Evolutionary conservation across 2,113 vertebrate genomes (phyloP), one percentile per base, ranked within the genome.

Genomic region (Trogon surrucura): DNA sequence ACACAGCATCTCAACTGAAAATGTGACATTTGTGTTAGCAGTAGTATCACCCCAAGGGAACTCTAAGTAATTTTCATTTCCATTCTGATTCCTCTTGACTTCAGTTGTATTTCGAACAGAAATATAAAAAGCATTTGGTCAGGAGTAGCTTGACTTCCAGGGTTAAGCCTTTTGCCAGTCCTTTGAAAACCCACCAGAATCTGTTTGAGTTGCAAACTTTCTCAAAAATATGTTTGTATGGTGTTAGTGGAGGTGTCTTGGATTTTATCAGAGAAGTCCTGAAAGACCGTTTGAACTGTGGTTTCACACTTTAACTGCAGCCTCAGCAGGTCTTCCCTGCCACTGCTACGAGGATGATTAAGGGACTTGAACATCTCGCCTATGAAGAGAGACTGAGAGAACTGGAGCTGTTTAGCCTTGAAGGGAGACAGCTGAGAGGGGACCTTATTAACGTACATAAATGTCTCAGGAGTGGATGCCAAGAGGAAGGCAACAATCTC

Each of bases 81-180:
- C 48, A 53, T 89, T 67, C 60, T 87, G 47, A 92, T 92, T 92
- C 38, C 25, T 86, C 92, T 75, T 89, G 61, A 91, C 69, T 91
- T 75, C 9, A 56, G 60, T 56, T 44, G 71, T 91, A 79, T 86
- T 89, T 91, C 54, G 15, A 93, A 96, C 13, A 86, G 72, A 92
- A 67, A 70, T 25, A 64, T 8, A 82, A 75, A 94, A 91, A 38
- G 0, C 3, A 65, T n/a, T 85, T 66, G 54, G 62, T 56, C 41
- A 82, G 41, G 26, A 87, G 8, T 29, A 84, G 69, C 62, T 69
- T 72, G 61, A 69, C 62, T 87, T 91, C 61, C 7, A 14, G 30
- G 13, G 38, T 71, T 85, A 78, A 64, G 7, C 10, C 36, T 80
- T 87, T 79, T 70, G 25, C 58, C 70, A 73, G 1, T 15, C 20